phyloP scores from a whole-genome alignment of 2,797 vertebrate genomes.

The Lagorchestes hirsutus region DNA sequence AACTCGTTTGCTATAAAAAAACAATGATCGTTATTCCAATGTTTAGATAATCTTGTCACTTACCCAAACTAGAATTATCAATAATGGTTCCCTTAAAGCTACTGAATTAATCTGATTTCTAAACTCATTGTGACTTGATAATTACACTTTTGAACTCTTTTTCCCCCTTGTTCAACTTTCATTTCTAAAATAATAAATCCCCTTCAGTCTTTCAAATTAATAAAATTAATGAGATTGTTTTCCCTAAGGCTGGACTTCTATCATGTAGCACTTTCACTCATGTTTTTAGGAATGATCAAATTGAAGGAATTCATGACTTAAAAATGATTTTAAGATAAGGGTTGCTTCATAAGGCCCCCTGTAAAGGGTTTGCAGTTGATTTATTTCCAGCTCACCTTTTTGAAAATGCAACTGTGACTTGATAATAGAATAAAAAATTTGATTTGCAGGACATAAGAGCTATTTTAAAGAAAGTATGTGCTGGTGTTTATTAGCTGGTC shows the following conservation, averaged over 20 bases:
- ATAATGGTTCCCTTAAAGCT: conserved; percentile 11
- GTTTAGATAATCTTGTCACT: conserved; percentile 10
- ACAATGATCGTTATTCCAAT: background rate
- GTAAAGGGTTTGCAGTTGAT: background rate
- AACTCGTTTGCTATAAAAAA: background rate
- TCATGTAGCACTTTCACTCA: background rate
- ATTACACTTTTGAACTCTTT: background rate
- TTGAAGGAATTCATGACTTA: background rate
- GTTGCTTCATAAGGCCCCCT: background rate
- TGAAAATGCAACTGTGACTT: background rate
- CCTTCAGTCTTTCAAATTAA: conserved; percentile 7
- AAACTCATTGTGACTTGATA: background rate
- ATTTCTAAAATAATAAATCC: conserved; percentile 48
- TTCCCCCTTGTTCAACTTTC: background rate
- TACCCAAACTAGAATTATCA: background rate
- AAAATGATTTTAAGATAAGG: background rate
- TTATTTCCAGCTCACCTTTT: background rate
- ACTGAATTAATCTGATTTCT: background rate
- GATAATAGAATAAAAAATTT: background rate
- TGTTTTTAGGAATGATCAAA: background rate
- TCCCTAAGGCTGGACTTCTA: background rate
- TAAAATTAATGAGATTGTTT: conserved; percentile 31
- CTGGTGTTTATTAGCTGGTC: background rate
- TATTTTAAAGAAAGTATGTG: background rate
- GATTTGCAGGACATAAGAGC: background rate